Conservation (phyloP, 1,140 invertebrate species). For the Drosophila nikananu region DNA sequence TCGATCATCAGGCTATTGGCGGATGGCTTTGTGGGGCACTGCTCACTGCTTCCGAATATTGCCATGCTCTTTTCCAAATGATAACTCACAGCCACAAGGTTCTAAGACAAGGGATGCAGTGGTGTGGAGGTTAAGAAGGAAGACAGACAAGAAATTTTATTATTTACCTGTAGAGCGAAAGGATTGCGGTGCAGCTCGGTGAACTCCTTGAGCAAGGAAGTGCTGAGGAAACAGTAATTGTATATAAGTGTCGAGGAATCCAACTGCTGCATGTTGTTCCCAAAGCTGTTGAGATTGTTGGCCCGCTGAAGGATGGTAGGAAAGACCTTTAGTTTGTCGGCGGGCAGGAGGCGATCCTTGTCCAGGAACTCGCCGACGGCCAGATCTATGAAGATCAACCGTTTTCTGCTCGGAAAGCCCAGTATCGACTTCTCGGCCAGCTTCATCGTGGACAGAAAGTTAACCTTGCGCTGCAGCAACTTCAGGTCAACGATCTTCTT, state of each 20-base stretch:
- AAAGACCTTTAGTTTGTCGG: conserved; percentile 57
- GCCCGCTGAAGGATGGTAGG: conserved; percentile 43
- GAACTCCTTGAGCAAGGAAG: conserved; percentile 54
- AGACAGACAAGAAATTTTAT: accelerated
- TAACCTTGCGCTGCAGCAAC: conserved; percentile 58
- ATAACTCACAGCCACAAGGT: conserved; percentile 47
- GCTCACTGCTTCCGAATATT: conserved; percentile 24
- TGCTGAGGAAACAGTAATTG: conserved; percentile 40
- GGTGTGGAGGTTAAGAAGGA: too few relatives aligned
- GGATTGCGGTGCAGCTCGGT: conserved; percentile 58
- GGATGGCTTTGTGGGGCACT: conserved; percentile 5
- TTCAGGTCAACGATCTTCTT: conserved; percentile 86
- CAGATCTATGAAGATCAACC: conserved; percentile 52
- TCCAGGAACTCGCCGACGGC: conserved; percentile 56
- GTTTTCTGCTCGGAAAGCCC: conserved; percentile 44
- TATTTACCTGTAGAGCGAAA: conserved; percentile 46
- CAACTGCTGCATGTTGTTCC: conserved; percentile 38
- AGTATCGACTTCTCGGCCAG: conserved; percentile 54
- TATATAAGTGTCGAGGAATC: conserved; percentile 41
- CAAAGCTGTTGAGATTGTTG: conserved; percentile 42
- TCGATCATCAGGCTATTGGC: conserved; percentile 68
- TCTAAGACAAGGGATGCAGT: conserved; percentile 22
- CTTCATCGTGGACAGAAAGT: conserved; percentile 55
- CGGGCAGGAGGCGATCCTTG: conserved; percentile 53
- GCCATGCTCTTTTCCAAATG: conserved; percentile 57